A percentile compares a stretch with the other conserved stretches of the same genome.
phyloP scores from a whole-genome alignment of 2,888 invertebrate species.

The Acrobasis suavella region DNA sequence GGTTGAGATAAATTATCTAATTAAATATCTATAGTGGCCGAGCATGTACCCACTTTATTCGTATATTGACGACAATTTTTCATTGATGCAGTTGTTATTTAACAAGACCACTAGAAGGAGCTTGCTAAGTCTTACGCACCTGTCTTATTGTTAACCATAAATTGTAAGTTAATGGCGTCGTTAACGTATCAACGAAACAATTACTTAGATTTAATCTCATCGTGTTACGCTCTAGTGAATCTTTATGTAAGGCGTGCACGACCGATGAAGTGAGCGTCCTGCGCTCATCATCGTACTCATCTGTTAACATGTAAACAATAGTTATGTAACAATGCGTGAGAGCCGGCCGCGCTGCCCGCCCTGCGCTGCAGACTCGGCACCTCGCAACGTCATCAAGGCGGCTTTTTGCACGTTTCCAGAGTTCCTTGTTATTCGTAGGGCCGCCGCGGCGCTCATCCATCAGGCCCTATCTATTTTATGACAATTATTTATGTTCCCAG shows the following conservation, averaged over 20 bases:
- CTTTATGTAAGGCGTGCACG: conserved; percentile 47
- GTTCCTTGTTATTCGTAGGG: conserved; percentile 66
- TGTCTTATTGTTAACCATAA: conserved; percentile 55
- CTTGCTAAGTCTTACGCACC: conserved; percentile 43
- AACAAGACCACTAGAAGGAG: conserved; percentile 42
- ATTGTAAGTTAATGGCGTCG: conserved; percentile 53
- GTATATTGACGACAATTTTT: conserved; percentile 60
- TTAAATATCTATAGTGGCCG: conserved; percentile 48
- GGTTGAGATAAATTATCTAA: conserved; percentile 59
- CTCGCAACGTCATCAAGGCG: conserved; percentile 28
- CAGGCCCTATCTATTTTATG: conserved; percentile 77
- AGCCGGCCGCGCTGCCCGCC: conserved; percentile 26
- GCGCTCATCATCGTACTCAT: conserved; percentile 43
- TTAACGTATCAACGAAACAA: conserved; percentile 53
- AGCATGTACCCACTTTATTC: conserved; percentile 62
- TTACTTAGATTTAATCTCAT: conserved; percentile 54
- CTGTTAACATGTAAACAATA: conserved; percentile 43
- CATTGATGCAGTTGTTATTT: conserved; percentile 50
- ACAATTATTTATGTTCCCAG: conserved; percentile 80
- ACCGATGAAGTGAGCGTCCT: conserved; percentile 46
- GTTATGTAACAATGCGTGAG: conserved; percentile 46
- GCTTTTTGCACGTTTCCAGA: conserved; percentile 44
- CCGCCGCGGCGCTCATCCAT: conserved; percentile 65
- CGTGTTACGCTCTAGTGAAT: conserved; percentile 51
- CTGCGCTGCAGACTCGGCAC: conserved; percentile 34